Evolutionary conservation across 2,888 invertebrate genomes (phyloP).

Genomic region (Omphaloscelis lunosa): DNA sequence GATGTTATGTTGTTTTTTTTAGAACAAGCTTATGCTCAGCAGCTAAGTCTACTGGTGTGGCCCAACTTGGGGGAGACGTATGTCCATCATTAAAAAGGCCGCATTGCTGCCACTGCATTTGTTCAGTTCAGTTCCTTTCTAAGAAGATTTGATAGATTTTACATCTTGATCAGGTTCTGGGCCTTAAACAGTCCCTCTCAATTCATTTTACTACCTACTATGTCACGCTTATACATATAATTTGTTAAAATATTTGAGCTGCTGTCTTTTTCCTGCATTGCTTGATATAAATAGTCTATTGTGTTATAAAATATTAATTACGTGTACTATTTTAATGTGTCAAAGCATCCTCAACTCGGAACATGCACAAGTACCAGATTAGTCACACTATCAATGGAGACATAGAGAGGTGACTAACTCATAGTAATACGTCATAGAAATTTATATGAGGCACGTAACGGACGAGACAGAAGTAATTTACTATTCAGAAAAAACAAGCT

Average conservation of each 20-base stretch:
- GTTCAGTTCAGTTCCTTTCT: background rate
- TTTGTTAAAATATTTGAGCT: background rate
- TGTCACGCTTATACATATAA: too few species aligned
- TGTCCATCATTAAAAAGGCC: background rate
- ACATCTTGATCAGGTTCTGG: background rate
- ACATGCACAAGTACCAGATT: slow-evolving; percentile 15
- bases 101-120: background rate
- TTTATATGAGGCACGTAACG: slow-evolving; percentile 9
- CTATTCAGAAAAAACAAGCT: background rate
- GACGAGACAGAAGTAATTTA: background rate
- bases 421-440: slow-evolving; percentile 26
- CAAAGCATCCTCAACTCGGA: slow-evolving; percentile 14
- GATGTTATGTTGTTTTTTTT: background rate
- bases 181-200: background rate
- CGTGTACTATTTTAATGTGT: background rate
- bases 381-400: background rate
- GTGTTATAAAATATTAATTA: slow-evolving; percentile 26
- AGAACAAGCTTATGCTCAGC: background rate
- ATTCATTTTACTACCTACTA: background rate
- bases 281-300: slow-evolving; percentile 25
- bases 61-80: background rate
- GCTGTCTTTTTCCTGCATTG: slow-evolving; percentile 38
- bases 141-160: background rate
- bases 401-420: slow-evolving; percentile 9
- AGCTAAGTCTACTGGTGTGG: too few species aligned